Conservation (phyloP, 2,113 vertebrate species). For the Nycticebus coucang region DNA sequence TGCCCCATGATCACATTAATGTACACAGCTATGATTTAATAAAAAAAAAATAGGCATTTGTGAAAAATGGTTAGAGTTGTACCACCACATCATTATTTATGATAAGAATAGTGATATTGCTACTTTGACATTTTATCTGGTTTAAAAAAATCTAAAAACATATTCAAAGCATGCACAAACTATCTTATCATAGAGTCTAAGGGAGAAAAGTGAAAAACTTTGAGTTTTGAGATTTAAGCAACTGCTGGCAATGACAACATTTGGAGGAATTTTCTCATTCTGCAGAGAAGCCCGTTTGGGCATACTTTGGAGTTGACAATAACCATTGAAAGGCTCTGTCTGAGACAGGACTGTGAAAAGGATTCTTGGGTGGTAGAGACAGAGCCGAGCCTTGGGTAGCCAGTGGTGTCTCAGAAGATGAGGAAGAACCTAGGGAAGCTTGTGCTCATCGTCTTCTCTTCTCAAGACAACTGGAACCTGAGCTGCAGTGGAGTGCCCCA, state of each 20-base stretch:
- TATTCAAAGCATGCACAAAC: neutral
- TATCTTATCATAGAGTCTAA: neutral
- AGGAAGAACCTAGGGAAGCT: neutral
- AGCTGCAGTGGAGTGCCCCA: neutral
- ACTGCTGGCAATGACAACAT: neutral
- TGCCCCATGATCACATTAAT: too few species aligned
- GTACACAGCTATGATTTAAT: too few species aligned
- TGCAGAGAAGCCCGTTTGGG: neutral
- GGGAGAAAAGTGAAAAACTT: neutral
- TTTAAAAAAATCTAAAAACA: neutral
- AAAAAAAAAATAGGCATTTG: neutral
- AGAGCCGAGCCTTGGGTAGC: neutral
- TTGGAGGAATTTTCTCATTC: neutral
- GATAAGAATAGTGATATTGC: neutral
- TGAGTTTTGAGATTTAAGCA: constrained; percentile 38
- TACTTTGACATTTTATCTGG: constrained; percentile 36
- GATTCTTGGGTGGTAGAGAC: neutral
- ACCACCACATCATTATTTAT: neutral
- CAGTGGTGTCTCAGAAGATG: neutral
- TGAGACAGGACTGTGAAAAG: neutral
- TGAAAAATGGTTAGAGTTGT: neutral
- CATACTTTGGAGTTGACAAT: neutral
- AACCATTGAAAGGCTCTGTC: neutral
- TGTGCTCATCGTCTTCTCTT: neutral
- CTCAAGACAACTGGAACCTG: neutral